Evolutionary conservation across 2,797 vertebrate genomes (phyloP).

Genomic region (Alcedo quadribrachys): DNA sequence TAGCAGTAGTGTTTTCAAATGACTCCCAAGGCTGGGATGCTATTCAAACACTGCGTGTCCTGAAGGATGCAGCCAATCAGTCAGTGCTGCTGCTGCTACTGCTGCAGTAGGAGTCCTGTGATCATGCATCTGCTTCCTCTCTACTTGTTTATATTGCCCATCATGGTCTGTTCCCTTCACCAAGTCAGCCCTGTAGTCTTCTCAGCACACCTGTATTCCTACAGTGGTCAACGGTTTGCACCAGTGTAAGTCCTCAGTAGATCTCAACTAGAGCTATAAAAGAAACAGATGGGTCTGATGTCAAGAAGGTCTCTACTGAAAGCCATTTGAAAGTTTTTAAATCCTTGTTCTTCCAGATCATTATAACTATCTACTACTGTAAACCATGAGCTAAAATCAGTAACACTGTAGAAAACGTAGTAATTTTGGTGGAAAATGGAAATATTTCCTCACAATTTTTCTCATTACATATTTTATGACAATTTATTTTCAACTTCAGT

Average conservation of each 20-base stretch:
- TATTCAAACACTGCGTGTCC: not conserved
- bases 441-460: not conserved
- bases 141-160: not conserved
- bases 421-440: not conserved
- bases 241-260: not conserved
- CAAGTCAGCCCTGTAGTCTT: not conserved
- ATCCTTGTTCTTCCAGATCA: not conserved
- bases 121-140: not conserved
- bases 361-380: not conserved
- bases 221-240: not conserved
- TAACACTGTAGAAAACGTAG: not conserved
- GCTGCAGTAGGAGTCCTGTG: not conserved
- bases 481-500: not conserved
- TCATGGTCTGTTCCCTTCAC: not conserved
- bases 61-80: not conserved
- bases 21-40: accelerated
- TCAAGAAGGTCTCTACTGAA: not conserved
- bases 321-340: not conserved
- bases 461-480: not conserved
- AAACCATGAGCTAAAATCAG: not conserved
- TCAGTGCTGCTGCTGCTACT: not conserved
- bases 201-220: not conserved
- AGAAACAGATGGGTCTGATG: not conserved
- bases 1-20: not conserved
- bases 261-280: not conserved